Percentiles rank a stretch among this genome's conserved stretches.
Conservation (phyloP, 2,888 invertebrate genomes). For the Lathronympha strigana region DNA sequence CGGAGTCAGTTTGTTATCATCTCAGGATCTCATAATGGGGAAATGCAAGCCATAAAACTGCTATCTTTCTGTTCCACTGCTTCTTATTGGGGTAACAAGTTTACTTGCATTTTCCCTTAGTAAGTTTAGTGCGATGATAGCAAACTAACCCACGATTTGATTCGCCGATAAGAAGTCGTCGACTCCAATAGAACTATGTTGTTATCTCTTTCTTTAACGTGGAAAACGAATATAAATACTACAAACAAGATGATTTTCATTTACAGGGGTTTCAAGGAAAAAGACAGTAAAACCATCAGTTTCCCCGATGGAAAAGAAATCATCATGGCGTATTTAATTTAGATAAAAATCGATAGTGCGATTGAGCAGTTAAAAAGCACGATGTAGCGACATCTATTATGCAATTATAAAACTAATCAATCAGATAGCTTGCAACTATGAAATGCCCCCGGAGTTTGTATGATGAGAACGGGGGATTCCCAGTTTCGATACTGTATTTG, state of each 20-base stretch:
- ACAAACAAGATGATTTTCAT: too few species aligned
- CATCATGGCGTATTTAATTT: too few species aligned
- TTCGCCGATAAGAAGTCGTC: background rate
- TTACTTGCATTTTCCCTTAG: background rate
- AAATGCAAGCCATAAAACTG: background rate
- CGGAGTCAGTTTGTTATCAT: background rate
- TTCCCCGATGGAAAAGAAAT: too few species aligned
- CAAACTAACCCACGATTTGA: background rate
- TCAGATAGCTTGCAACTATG: background rate
- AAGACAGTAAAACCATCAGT: too few species aligned
- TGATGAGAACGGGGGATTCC: too few species aligned
- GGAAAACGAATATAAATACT: too few species aligned
- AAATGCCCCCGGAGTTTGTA: too few species aligned
- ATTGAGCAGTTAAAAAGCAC: background rate
- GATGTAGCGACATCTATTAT: background rate
- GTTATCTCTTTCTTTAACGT: too few species aligned
- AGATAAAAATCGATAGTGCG: background rate
- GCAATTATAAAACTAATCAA: background rate
- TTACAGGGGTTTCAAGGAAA: too few species aligned
- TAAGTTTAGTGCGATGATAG: background rate
- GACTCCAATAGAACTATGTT: background rate
- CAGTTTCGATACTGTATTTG: too few species aligned
- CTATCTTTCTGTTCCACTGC: slow-evolving; percentile 18
- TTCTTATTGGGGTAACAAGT: slow-evolving; percentile 10
- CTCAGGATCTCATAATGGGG: background rate